Conservation (phyloP, 2,797 vertebrate genomes). For the Furcifer pardalis region DNA sequence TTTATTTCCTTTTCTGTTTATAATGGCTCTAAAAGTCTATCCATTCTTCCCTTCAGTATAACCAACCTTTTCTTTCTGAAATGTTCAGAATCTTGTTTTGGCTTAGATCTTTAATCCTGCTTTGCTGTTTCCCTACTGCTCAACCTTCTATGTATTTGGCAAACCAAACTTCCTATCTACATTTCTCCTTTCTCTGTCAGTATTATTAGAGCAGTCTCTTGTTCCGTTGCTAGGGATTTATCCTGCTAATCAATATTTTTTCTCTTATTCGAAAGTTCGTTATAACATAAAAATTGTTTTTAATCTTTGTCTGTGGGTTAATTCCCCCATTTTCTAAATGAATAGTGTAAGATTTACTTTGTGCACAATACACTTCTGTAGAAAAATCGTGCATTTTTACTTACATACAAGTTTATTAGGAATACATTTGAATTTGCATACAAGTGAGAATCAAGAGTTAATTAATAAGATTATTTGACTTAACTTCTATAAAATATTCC, state of each 20-base stretch:
- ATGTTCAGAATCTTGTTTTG: background rate
- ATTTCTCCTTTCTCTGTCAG: background rate
- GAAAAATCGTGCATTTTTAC: background rate
- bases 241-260: background rate
- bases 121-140: background rate
- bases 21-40: background rate
- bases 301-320: background rate
- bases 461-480: background rate
- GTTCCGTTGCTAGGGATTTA: background rate
- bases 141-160: background rate
- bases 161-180: background rate
- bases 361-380: background rate
- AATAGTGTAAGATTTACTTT: background rate
- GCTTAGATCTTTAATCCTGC: background rate
- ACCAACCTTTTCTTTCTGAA: background rate
- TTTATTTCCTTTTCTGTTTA: background rate
- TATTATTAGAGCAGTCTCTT: background rate
- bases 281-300: background rate
- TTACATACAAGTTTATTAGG: background rate
- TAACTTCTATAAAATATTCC: slow-evolving; percentile 8
- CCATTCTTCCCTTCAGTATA: background rate
- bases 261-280: background rate
- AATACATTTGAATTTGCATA: background rate
- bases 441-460: background rate
- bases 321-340: background rate